These are phyloP conservation scores for Falco berigora DNA, from an alignment of 2,797 vertebrate genomes.

Conservation along the genomic window DNA sequence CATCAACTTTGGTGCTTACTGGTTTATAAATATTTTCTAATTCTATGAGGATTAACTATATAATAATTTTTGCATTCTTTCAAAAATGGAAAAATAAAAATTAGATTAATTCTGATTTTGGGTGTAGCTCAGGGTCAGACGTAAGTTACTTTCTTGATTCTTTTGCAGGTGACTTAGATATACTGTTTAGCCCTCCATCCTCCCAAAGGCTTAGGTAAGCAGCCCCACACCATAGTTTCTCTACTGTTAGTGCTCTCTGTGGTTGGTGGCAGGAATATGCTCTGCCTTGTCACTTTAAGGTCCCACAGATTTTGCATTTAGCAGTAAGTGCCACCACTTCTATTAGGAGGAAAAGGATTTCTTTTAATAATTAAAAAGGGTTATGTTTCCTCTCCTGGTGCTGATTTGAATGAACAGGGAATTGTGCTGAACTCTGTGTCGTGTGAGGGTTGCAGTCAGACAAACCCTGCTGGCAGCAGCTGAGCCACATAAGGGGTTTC, in stretches of 20 bases:
- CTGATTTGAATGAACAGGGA: neutral
- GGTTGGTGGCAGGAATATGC: neutral
- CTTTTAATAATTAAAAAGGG: conserved; percentile 35
- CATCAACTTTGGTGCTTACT: neutral
- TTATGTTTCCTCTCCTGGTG: neutral
- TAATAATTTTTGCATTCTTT: neutral
- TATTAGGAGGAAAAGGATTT: neutral
- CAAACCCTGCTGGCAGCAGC: neutral
- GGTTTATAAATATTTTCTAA: neutral
- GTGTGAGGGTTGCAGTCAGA: neutral
- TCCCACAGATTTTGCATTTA: neutral
- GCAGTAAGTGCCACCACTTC: neutral
- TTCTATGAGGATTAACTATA: neutral
- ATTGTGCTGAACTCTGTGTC: neutral
- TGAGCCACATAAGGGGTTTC: neutral
- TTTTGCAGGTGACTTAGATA: neutral
- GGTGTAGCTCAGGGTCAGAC: neutral
- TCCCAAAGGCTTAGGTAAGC: neutral
- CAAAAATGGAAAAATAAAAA: neutral
- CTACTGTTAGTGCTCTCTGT: neutral
- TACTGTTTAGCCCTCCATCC: neutral
- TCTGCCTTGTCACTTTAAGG: neutral
- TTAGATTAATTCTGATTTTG: neutral
- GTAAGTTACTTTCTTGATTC: neutral
- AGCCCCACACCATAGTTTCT: neutral